Conservation (phyloP, 2,113 vertebrate species). For the Lucifuga dentata region DNA sequence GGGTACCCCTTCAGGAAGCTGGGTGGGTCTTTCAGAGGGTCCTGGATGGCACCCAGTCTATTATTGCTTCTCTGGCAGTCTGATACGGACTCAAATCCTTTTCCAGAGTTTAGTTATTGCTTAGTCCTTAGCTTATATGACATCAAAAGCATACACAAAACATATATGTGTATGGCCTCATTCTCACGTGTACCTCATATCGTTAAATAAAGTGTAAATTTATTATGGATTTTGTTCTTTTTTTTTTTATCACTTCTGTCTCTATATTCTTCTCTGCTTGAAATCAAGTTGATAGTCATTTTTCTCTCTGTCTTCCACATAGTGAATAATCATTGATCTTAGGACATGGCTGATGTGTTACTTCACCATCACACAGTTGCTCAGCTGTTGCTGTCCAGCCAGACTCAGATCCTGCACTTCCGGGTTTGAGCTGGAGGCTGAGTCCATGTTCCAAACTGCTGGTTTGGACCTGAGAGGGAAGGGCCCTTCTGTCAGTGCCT, state of each 20-base stretch:
- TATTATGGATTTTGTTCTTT: conserved; percentile 44
- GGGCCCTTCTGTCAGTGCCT: conserved; percentile 51
- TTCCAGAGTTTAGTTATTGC: conserved; percentile 84
- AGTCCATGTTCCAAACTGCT: conserved; percentile 83
- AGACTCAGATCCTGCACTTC: conserved; percentile 74
- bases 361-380: conserved; percentile 92
- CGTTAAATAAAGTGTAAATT: conserved; percentile 29
- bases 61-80: conserved; percentile 82
- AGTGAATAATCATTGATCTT: conserved; percentile 10
- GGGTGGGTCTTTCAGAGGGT: conserved; percentile 26
- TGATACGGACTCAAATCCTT: conserved; percentile 37
- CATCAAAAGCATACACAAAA: conserved; percentile 46
- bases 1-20: conserved; percentile 46
- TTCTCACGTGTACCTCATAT: conserved; percentile 43
- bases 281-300: conserved; percentile 6
- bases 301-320: conserved; percentile 8
- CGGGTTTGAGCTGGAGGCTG: conserved; percentile 66
- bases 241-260: conserved; percentile 3
- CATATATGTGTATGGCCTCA: conserved; percentile 35
- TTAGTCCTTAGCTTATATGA: conserved; percentile 75
- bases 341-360: conserved; percentile 54
- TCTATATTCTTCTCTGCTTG: conserved; percentile 25
- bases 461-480: conserved; percentile 80
- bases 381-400: conserved; percentile 79
- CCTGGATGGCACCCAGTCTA: conserved; percentile 44